Evolutionary conservation across 2,888 invertebrate species (phyloP), one percentile per base, ranked within the genome.

Genomic region (Macrophya annulata): DNA sequence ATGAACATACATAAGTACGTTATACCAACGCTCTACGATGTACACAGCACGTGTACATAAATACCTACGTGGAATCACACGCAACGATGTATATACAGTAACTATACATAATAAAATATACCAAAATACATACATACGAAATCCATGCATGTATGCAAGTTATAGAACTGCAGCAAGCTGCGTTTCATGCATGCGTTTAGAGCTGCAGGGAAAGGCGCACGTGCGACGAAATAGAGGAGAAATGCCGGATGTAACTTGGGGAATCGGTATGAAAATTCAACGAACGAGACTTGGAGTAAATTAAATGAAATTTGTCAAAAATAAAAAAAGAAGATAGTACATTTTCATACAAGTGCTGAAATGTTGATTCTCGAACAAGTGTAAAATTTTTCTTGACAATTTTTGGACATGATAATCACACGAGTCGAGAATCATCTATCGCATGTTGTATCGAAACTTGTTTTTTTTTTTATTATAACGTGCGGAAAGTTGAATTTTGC

Each of bases 171-270:
- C 55, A 55, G n/a, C 55, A 55, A n/a, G 55, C 55, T 55, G 55
- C n/a, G n/a, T n/a, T 55, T n/a, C 31, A 31, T 31, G n/a, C 55
- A 55, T 55, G 55, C 55, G 55, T 55, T 68, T 68, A 4, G 15
- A 68, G 25, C n/a, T n/a, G n/a, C 17, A 37, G 37, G 68, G 17
- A 25, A 68, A 31, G 37, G 37, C 68, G 25, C 68, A 68, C 68
- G 68, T 68, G 68, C 31, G 68, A 68, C 4, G 31, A 31, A 31
- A 68, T 17, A 12, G 1, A 31, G 31, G 25, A 68, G 31, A 68
- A 37, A 68, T 31, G n/a, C 43, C 72, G 72, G 72, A 74, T 74
- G 72, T 31, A 68, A 31, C 68, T 68, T 15, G 68, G 65, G 65
- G 65, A 65, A 65, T 65, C 31, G 51, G 51, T 51, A 51, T 51